These are phyloP conservation scores for Chloroceryle aenea DNA, from an alignment of 2,113 vertebrate species.

Conservation along the genomic window DNA sequence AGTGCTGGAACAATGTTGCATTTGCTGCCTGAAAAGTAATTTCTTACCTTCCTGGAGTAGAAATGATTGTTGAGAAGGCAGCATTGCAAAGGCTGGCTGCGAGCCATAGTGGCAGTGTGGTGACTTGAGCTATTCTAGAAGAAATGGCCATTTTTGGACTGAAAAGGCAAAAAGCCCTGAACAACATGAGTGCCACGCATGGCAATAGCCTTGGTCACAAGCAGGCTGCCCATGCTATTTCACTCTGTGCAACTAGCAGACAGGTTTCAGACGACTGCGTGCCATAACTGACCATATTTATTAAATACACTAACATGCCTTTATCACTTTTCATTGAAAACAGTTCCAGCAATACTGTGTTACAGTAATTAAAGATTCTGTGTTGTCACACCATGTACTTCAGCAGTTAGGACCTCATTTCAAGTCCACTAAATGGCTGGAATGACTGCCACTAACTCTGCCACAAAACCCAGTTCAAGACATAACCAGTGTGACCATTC, in stretches of 20 bases:
- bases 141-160: background rate
- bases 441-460: background rate
- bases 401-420: background rate
- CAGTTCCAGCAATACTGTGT: rapidly evolving
- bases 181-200: background rate
- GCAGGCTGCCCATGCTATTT: background rate
- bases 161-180: background rate
- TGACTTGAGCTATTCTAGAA: background rate
- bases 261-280: rapidly evolving
- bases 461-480: too few species aligned
- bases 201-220: background rate
- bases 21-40: background rate
- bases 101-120: background rate
- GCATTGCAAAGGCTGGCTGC: background rate
- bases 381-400: background rate
- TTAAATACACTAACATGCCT: background rate
- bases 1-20: background rate
- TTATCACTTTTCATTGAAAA: background rate
- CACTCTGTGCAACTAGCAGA: background rate
- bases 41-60: background rate
- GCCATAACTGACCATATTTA: background rate
- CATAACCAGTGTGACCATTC: too few species aligned
- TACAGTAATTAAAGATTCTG: background rate
- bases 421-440: background rate
- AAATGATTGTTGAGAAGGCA: background rate